phyloP scores from a whole-genome alignment of 2,113 vertebrate species.

The Seriola dumerili region DNA sequence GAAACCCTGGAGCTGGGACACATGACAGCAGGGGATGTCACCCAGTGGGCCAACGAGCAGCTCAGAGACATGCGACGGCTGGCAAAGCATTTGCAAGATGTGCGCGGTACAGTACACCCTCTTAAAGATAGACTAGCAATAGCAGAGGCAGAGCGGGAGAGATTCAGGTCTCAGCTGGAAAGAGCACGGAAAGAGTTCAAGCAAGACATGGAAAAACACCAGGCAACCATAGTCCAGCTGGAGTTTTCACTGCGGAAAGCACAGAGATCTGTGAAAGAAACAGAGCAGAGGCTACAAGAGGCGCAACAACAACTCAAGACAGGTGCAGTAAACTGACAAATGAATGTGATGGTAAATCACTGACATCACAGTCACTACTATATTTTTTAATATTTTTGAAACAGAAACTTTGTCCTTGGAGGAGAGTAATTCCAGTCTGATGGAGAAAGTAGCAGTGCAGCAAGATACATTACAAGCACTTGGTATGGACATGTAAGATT shows the following conservation, averaged over 20 bases:
- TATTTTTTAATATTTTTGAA: constrained; percentile 24
- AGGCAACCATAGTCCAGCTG: constrained; percentile 76
- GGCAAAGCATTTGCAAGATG: constrained; percentile 86
- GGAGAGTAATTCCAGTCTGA: constrained; percentile 77
- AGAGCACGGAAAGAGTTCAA: constrained; percentile 72
- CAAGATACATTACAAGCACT: constrained; percentile 80
- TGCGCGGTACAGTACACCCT: constrained; percentile 84
- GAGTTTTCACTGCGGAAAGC: constrained; percentile 77
- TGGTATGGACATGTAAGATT: constrained; percentile 79
- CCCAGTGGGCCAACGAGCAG: constrained; percentile 90
- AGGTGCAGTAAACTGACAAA: constrained; percentile 74
- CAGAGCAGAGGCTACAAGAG: constrained; percentile 73
- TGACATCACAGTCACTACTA: not conserved
- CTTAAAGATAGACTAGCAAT: constrained; percentile 82
- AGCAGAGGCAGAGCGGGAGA: constrained; percentile 75
- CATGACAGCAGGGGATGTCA: constrained; percentile 85
- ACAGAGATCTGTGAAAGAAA: constrained; percentile 67
- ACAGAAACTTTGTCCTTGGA: constrained; percentile 81
- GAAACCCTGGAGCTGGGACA: constrained; percentile 77
- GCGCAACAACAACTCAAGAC: constrained; percentile 83
- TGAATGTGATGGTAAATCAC: not conserved
- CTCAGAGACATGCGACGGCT: constrained; percentile 88
- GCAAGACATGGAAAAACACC: constrained; percentile 76
- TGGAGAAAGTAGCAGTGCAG: constrained; percentile 80
- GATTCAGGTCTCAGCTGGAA: constrained; percentile 77